Base-by-base conservation (phyloP, 2,797 vertebrate species). In the Uromys caudimaculatus region DNA sequence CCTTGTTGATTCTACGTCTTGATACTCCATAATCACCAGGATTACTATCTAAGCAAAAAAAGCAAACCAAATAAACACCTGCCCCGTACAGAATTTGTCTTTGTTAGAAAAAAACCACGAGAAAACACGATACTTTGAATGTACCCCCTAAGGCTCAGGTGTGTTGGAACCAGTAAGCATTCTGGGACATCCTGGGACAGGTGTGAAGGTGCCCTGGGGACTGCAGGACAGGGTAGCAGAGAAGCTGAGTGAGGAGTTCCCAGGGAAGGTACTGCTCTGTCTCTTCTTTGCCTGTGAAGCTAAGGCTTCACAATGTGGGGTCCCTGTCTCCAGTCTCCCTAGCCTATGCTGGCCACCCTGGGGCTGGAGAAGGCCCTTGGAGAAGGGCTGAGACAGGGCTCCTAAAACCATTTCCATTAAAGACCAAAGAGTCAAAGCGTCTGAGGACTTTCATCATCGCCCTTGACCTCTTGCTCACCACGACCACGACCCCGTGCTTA, bases 31-130 rank as follows among this genome's bases (percentile, higher is more conserved):
- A 96, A 98, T 98, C 97, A 97, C 96, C 90, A 96, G 97, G 97
- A 98, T 98, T 98, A 98, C 94, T 93, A 97, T 97, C 97, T 97
- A 97, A 97, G 97, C 96, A 97, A 96, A 97, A 44, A 98, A 97
- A 92, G 84, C 95, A 96, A 98, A 98, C 97, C 97, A 98, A 97
- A 97, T 96, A 98, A 97, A 97, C 84, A 96, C 58, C 73, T 64
- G 60, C 83, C 54, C 83, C 41, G 62, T 60, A 47, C 87, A 17
- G 90, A 79, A 44, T 92, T 87, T 94, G 91, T 93, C 95, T 98
- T 96, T 97, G 96, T 96, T 94, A 97, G 97, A 96, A 64, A n/a
- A 16, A 69, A 71, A 71, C 89, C 81, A 87, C 19, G 64, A 93
- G 91, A 62, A 93, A 94, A 93, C 90, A 93, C 79, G 95, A 76